Evolutionary conservation across 1,140 invertebrate genomes (phyloP).

Genomic region (Tetragonula clypearis): DNA sequence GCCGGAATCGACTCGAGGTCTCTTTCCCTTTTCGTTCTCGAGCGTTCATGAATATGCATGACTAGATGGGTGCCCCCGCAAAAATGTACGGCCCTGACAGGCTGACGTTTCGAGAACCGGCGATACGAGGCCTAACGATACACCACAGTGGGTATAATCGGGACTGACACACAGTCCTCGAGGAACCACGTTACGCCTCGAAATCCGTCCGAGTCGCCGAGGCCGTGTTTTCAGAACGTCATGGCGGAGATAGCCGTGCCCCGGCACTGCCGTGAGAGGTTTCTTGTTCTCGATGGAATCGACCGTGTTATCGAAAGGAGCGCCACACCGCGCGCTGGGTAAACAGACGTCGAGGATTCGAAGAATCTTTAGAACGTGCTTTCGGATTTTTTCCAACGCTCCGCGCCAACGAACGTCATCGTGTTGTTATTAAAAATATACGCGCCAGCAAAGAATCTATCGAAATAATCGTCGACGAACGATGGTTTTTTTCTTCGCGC

Average conservation of each 20-base stretch:
- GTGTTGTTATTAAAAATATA: slow-evolving; percentile 37
- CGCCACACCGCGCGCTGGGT: not conserved
- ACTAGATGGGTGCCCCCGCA: slow-evolving; percentile 60
- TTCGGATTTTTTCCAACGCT: not conserved
- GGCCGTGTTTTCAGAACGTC: slow-evolving; percentile 38
- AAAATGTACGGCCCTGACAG: slow-evolving; percentile 67
- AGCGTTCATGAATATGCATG: slow-evolving; percentile 70
- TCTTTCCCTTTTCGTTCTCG: slow-evolving; percentile 26
- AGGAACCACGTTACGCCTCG: slow-evolving; percentile 55
- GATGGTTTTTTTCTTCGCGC: not conserved
- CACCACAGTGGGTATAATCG: slow-evolving; percentile 51
- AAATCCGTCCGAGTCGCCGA: slow-evolving; percentile 6
- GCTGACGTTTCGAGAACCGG: slow-evolving; percentile 66
- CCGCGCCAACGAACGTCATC: not conserved
- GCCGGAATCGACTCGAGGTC: slow-evolving; percentile 48
- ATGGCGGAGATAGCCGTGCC: not conserved
- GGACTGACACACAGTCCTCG: slow-evolving; percentile 53
- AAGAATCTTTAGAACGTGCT: not conserved
- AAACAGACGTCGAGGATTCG: slow-evolving; percentile 3
- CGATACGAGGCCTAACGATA: slow-evolving; percentile 53
- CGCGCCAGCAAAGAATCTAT: not conserved
- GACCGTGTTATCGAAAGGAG: slow-evolving; percentile 28
- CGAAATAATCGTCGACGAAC: not conserved
- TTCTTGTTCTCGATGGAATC: slow-evolving; percentile 16
- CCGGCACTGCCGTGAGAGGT: slow-evolving; percentile 13